Evolutionary conservation across 2,888 invertebrate genomes (phyloP), one percentile per base, ranked within the genome.

Genomic region (Netelia melanura): DNA sequence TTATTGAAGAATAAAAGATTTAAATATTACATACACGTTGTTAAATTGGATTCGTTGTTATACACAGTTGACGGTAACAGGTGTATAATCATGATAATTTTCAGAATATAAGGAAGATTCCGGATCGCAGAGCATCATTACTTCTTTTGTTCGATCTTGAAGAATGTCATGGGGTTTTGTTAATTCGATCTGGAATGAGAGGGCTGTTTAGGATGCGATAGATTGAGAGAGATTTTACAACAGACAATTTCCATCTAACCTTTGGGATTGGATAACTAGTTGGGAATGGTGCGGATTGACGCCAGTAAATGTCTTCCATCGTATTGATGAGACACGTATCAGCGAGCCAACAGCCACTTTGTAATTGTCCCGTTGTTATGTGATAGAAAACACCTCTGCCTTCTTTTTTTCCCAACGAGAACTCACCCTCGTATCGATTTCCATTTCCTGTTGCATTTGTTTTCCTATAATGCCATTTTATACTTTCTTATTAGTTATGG

Each of bases 351-450:
- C 95, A 94, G 1, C 97, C 97, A 83, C 95, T 95, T 90, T 96
- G 96, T 86, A 96, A 90, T 91, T 96, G 96, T 0, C 96, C 96
- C 0, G 94, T 96, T 88, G 94, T 94, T 90, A 96, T 91, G 91
- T 96, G 96, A 90, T 95, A 96, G 92, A 95, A 96, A 54, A 95
- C 94, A 0, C 97, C 97, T n/a, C 94, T 91, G 0, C 97, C 97
- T 88, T 95, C 94, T 90, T 95, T 96, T 77, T 94, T 87, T 86
- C 95, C 95, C 6, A 93, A 89, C 48, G 93, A 89, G 95, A 96
- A 97, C 81, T 95, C 90, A 0, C 97, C 97, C 93, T 96, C 96
- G 90, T 96, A 97, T 68, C 96, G 94, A 89, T 96, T 95, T 2
- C 95, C 95, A 89, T 96, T 95, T 58, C 90, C 95, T 95, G 88